Conservation (phyloP, 2,797 vertebrate genomes). For the Adelosebastes latens region DNA sequence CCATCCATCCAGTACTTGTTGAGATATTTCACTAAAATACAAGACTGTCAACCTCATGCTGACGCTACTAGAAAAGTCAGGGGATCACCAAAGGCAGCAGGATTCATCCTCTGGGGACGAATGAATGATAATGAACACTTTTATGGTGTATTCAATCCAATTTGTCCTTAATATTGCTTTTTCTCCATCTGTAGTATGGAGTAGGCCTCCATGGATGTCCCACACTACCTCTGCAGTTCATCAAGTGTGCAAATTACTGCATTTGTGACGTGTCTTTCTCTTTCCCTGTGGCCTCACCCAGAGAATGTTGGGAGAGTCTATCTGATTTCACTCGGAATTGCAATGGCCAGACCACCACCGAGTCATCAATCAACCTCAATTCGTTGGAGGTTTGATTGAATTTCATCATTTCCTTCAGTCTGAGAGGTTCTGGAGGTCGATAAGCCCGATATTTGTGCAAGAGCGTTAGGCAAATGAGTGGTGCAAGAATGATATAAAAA, state of each 20-base stretch:
- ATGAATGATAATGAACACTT: background rate
- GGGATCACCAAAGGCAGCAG: background rate
- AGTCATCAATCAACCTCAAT: conserved; percentile 75
- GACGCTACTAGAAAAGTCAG: background rate
- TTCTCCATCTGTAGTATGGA: conserved; percentile 26
- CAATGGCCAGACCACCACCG: conserved; percentile 64
- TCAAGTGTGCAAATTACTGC: conserved; percentile 59
- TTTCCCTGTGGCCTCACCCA: conserved; percentile 31
- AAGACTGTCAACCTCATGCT: background rate
- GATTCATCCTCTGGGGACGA: background rate
- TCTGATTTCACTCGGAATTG: conserved; percentile 76
- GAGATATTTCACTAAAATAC: background rate
- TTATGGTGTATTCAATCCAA: conserved; percentile 7
- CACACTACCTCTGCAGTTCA: conserved; percentile 57
- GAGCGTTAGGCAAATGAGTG: conserved; percentile 63
- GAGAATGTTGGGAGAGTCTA: conserved; percentile 46
- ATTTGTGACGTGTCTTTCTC: conserved; percentile 38
- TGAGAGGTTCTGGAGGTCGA: conserved; percentile 54
- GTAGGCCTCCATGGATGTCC: conserved; percentile 23
- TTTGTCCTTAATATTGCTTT: conserved; percentile 42
- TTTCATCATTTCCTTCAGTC: conserved; percentile 67
- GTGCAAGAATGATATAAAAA: conserved; percentile 41
- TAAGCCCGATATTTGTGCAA: conserved; percentile 50
- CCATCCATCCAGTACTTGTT: background rate
- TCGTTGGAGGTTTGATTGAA: conserved; percentile 69